phyloP scores from a whole-genome alignment of 2,797 vertebrate species.

The Podarcis lilfordi region DNA sequence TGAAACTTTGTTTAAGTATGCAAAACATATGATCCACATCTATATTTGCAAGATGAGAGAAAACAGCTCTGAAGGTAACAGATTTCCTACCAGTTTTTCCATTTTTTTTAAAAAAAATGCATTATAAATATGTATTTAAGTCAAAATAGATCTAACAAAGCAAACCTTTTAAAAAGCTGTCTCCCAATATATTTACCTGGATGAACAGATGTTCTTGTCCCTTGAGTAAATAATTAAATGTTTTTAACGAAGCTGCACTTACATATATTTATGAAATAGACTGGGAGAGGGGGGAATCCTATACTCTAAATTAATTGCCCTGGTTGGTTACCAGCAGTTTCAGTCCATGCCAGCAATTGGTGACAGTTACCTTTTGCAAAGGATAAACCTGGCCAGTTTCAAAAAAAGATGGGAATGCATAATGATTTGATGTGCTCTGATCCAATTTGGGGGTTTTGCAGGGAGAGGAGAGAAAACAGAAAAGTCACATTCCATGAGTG shows the following conservation, averaged over 20 bases:
- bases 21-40: conserved; percentile 44
- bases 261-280: conserved; percentile 72
- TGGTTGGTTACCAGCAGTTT: conserved; percentile 17
- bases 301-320: conserved; percentile 27
- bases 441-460: neutral
- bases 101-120: conserved; percentile 51
- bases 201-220: conserved; percentile 70
- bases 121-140: conserved; percentile 66
- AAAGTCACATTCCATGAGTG: too few relatives aligned
- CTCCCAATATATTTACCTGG: conserved; percentile 67
- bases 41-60: conserved; percentile 53
- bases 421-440: neutral
- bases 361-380: conserved; percentile 22
- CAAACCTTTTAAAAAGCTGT: conserved; percentile 52
- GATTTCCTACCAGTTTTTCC: conserved; percentile 15
- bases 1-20: conserved; percentile 37
- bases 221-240: conserved; percentile 74
- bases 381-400: neutral
- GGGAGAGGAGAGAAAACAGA: too few relatives aligned
- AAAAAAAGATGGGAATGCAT: neutral
- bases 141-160: conserved; percentile 62
- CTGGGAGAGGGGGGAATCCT: neutral
- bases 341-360: conserved; percentile 46
- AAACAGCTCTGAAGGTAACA: conserved; percentile 54
- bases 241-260: conserved; percentile 62